These are phyloP conservation scores for Macaria notata DNA, from an alignment of 2,888 invertebrate genomes.

Conservation along the genomic window DNA sequence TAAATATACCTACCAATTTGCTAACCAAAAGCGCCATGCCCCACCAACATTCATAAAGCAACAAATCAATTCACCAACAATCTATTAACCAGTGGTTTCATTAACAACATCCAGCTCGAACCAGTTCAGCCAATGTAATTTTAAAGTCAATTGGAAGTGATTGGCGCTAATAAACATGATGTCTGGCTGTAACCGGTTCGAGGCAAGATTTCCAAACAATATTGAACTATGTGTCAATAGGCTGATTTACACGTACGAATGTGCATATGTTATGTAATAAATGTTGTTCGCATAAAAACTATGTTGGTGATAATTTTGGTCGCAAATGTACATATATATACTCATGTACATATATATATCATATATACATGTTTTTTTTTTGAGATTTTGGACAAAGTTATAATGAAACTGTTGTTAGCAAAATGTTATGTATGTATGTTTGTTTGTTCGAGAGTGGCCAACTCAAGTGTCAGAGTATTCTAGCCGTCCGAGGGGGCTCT, in stretches of 20 bases:
- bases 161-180: slow-evolving; percentile 6
- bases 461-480: too few relatives aligned
- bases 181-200: slow-evolving; percentile 11
- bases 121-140: slow-evolving; percentile 7
- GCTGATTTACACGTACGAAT: slow-evolving; percentile 1
- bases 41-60: too few relatives aligned
- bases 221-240: slow-evolving; percentile 17
- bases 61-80: neutral
- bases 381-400: too few relatives aligned
- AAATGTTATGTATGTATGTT: too few relatives aligned
- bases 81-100: neutral
- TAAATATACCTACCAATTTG: too few relatives aligned
- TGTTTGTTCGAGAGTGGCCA: too few relatives aligned
- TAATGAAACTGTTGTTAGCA: too few relatives aligned
- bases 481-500: too few relatives aligned
- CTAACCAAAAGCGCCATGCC: too few relatives aligned
- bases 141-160: slow-evolving; percentile 6
- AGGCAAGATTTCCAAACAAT: slow-evolving; percentile 9
- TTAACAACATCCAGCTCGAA: slow-evolving; percentile 10
- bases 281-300: slow-evolving; percentile 16
- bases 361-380: too few relatives aligned
- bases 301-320: neutral
- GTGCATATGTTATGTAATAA: slow-evolving; percentile 20
- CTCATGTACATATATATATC: too few relatives aligned
- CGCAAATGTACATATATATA: too few relatives aligned